Conservation (phyloP, 1,140 invertebrate genomes). For the Drosophila kohkoa region DNA sequence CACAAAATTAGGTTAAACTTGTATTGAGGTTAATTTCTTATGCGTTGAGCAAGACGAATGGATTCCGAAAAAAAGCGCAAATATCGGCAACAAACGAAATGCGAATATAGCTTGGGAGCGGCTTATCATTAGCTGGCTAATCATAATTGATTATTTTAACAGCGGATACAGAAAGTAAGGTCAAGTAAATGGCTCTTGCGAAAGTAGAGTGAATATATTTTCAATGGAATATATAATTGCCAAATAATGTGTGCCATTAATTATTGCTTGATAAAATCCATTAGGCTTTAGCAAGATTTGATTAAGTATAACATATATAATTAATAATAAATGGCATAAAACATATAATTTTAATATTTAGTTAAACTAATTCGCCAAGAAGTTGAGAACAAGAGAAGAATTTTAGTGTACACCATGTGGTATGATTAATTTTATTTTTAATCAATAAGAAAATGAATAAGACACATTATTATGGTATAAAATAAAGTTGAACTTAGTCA, state of each 20-base stretch:
- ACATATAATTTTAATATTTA: too few species aligned
- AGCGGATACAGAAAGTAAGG: conserved; percentile 8
- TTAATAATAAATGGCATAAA: too few species aligned
- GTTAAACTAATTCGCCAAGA: too few species aligned
- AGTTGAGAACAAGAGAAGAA: too few species aligned
- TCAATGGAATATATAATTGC: not conserved
- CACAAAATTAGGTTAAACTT: conserved; percentile 43
- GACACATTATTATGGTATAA: too few species aligned
- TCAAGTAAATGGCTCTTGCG: conserved; percentile 1
- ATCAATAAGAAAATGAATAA: too few species aligned
- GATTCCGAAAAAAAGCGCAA: not conserved
- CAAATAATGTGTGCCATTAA: not conserved
- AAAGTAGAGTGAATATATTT: not conserved
- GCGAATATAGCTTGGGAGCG: conserved; percentile 4
- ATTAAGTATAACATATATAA: too few species aligned
- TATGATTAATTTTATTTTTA: too few species aligned
- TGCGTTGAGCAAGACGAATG: conserved; percentile 31
- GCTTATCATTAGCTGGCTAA: conserved; percentile 21
- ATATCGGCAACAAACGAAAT: conserved; percentile 14
- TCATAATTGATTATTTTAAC: conserved; percentile 37
- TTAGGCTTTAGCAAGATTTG: too few species aligned
- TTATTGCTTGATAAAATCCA: too few species aligned
- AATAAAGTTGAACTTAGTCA: too few species aligned
- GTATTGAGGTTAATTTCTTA: conserved; percentile 65
- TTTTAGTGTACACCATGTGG: too few species aligned